These are phyloP conservation scores for Micoletzkya japonica DNA, from an alignment of 2,888 invertebrate species.

Conservation along the genomic window DNA sequence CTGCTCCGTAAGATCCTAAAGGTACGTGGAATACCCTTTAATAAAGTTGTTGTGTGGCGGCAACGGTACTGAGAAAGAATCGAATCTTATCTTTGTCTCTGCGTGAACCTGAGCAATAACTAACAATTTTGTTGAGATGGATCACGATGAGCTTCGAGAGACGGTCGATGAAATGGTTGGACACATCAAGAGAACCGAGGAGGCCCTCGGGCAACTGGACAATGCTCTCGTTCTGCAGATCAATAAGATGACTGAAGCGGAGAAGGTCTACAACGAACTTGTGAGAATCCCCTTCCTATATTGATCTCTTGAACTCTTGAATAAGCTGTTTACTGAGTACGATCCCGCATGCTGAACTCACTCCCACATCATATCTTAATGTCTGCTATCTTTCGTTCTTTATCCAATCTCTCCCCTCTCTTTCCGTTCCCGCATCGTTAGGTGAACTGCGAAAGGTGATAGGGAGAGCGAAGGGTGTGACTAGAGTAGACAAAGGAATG, in stretches of 20 bases:
- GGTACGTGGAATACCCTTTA: background rate
- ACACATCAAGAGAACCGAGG: conserved; percentile 3
- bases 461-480: no score
- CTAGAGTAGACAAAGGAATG: background rate
- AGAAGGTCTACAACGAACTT: conserved; percentile 9
- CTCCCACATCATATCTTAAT: no score
- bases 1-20: conserved; percentile 14
- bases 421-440: no score
- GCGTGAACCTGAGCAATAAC: background rate
- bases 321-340: no score
- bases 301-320: no score
- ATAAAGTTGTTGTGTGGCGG: no score
- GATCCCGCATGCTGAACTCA: no score
- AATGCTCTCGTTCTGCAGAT: conserved; percentile 20
- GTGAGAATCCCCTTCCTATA: no score
- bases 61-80: background rate
- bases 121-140: conserved; percentile 16
- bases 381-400: no score
- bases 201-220: conserved; percentile 21
- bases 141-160: conserved; percentile 9
- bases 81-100: background rate
- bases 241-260: conserved; percentile 17
- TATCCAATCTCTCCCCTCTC: no score
- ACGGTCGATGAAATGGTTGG: conserved; percentile 12
- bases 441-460: no score